These are phyloP conservation scores for Lepidiolamprologus cunningtoni DNA, from an alignment of 2,113 vertebrate genomes.

Conservation along the genomic window DNA sequence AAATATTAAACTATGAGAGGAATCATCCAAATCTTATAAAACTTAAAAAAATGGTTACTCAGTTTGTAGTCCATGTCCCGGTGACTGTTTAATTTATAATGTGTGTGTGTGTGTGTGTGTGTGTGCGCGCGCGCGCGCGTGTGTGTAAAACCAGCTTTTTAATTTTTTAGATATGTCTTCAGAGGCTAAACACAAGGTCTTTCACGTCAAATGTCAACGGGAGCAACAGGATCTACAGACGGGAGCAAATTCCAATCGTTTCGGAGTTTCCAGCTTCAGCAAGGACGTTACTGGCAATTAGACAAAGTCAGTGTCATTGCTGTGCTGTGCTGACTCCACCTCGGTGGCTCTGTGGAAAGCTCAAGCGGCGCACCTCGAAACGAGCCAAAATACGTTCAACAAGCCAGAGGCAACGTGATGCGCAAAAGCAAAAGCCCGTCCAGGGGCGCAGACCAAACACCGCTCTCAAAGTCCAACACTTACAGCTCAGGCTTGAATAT, in stretches of 20 bases:
- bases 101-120: too few relatives aligned
- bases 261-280: background rate
- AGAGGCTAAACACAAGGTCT: background rate
- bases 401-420: background rate
- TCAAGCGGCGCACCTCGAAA: slow-evolving; percentile 20
- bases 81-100: background rate
- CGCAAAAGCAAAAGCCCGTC: background rate
- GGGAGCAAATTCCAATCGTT: background rate
- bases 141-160: background rate
- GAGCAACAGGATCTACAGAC: background rate
- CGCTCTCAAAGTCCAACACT: background rate
- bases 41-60: background rate
- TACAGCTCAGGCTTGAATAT: background rate
- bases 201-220: background rate
- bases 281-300: background rate
- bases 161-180: background rate
- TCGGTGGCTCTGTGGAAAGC: background rate
- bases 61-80: background rate
- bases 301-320: background rate
- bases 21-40: background rate
- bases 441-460: background rate
- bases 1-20: background rate
- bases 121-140: too few relatives aligned
- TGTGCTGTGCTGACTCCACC: slow-evolving; percentile 17
- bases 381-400: background rate